Evolutionary conservation across 1,140 invertebrate species (phyloP).

Genomic region (Alviniconcha marisindica): DNA sequence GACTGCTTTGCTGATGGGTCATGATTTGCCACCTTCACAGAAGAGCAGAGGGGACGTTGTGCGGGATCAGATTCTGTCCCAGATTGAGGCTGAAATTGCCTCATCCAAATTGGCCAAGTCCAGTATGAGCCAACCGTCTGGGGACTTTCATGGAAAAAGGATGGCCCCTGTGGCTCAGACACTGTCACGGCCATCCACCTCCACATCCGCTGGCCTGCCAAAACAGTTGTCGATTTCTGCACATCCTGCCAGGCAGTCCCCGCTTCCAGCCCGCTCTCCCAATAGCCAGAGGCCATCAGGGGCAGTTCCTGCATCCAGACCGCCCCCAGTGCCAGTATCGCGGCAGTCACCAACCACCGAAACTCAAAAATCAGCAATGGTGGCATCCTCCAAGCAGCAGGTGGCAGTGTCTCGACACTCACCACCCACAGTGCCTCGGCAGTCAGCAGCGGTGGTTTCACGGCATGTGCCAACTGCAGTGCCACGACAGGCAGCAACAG

Average conservation of each 20-base stretch:
- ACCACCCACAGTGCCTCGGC: not conserved
- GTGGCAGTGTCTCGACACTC: not conserved
- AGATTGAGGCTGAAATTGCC: slow-evolving; percentile 29
- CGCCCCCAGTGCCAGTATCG: not conserved
- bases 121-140: not conserved
- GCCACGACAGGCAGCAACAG: no score
- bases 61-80: slow-evolving; percentile 33
- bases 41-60: slow-evolving; percentile 5
- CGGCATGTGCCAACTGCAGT: no score
- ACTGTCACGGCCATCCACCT: not conserved
- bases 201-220: not conserved
- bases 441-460: no score
- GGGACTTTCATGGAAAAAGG: not conserved
- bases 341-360: not conserved
- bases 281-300: not conserved
- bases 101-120: no score
- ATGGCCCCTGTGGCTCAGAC: not conserved
- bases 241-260: not conserved
- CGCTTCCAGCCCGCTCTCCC: not conserved
- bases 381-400: not conserved
- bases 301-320: not conserved
- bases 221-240: not conserved
- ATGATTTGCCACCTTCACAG: not conserved
- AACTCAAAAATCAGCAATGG: no score
- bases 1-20: not conserved